Evolutionary conservation across 2,797 vertebrate species (phyloP).

Genomic region (Simalia tracyae): DNA sequence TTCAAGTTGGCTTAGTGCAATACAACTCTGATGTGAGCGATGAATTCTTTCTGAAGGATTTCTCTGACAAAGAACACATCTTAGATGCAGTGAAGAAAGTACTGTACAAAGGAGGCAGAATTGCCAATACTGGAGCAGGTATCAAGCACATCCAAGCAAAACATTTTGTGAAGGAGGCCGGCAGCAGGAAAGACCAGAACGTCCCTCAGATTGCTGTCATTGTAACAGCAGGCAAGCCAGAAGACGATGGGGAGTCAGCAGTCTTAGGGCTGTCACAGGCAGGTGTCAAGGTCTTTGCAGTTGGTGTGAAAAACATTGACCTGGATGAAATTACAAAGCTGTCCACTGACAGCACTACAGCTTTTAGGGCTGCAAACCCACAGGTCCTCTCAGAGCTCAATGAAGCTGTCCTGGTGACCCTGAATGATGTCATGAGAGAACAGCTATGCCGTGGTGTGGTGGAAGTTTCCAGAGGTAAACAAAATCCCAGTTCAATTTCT

Average conservation of each 20-base stretch:
- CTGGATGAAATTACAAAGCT: conserved; percentile 80
- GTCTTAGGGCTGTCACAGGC: conserved; percentile 79
- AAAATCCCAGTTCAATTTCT: background rate
- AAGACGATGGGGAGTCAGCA: conserved; percentile 83
- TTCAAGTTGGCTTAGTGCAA: conserved; percentile 88
- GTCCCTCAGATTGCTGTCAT: conserved; percentile 92
- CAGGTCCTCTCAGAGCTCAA: conserved; percentile 86
- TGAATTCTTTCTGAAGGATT: conserved; percentile 87
- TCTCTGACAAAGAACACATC: conserved; percentile 80
- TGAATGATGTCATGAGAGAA: conserved; percentile 84
- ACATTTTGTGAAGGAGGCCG: conserved; percentile 85
- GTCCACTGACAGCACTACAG: conserved; percentile 80
- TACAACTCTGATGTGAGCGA: conserved; percentile 89
- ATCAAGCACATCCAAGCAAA: conserved; percentile 81
- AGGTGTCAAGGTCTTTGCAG: conserved; percentile 85
- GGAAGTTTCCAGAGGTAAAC: conserved; percentile 76
- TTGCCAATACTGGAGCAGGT: conserved; percentile 84
- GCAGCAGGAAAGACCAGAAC: conserved; percentile 85
- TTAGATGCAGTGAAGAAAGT: conserved; percentile 77
- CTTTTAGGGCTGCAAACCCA: conserved; percentile 79
- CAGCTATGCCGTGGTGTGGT: conserved; percentile 74
- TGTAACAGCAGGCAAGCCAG: conserved; percentile 84
- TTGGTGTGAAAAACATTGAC: conserved; percentile 83
- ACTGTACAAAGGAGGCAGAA: conserved; percentile 87
- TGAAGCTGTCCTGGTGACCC: conserved; percentile 85